Evolutionary conservation across 2,888 invertebrate genomes (phyloP), one percentile per base, ranked within the genome.

Genomic region (Ennomos erosarius): DNA sequence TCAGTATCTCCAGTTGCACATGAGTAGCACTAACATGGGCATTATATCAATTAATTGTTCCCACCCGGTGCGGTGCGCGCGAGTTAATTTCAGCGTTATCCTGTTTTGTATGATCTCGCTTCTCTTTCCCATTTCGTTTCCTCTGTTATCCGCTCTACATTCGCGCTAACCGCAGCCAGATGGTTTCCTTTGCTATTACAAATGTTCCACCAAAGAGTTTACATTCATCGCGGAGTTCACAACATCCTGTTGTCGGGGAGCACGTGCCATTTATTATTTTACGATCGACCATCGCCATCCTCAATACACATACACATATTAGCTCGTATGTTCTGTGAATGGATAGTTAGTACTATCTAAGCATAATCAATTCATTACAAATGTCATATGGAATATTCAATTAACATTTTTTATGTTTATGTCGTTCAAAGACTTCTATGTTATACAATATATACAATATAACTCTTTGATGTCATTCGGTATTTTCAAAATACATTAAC

Each of bases 201-300:
- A 74, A 78, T 76, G 74, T 76, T 70, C 69, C 69, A 68, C 66
- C 69, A 65, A 75, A 73, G 75, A 79, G 82, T 82, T 83, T 79
- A 83, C 77, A 82, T 80, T 83, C 76, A 79, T 69, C 69, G 74
- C 74, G 63, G 68, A 75, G 73, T 72, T 77, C 76, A 79, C 75
- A 77, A 81, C 83, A 84, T 85, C 87, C 84, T 85, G 85, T 78
- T 83, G 75, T 82, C 78, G 71, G 73, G 71, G 70, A 75, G 77
- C 85, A 83, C 84, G 82, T 82, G 84, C 82, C 74, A 78, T 81
- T 80, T 77, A 81, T 79, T 78, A 80, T 82, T 80, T 82, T 78
- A 83, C 75, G 75, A 75, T 74, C 71, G 68, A 73, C 68, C 67
- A 73, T 68, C 68, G 68, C 58, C 65, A 62, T 67, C 68, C 64